Percentiles rank a stretch among this genome's conserved stretches.
Evolutionary conservation across 1,140 invertebrate species (phyloP).

Genomic region (Thaumetopoea pityocampa): DNA sequence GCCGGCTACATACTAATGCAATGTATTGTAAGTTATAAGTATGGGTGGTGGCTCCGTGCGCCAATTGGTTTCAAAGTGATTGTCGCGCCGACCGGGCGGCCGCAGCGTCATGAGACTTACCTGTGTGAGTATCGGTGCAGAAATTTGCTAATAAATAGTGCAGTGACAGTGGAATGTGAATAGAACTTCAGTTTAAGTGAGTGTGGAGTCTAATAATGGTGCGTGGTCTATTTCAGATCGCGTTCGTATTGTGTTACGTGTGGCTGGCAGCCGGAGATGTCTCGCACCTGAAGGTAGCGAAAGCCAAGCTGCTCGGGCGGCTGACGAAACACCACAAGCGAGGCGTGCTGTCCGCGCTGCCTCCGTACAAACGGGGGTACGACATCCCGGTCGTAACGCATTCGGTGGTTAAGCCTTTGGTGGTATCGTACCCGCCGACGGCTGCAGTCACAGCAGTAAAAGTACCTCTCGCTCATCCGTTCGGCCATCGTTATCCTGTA

Average conservation of each 20-base stretch:
- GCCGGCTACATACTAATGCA: conserved; percentile 58
- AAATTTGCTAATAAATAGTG: conserved; percentile 4
- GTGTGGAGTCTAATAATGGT: conserved; percentile 19
- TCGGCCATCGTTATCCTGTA: conserved; percentile 38
- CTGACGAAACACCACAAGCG: conserved; percentile 60
- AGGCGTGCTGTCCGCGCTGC: conserved; percentile 54
- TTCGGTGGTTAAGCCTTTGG: conserved; percentile 65
- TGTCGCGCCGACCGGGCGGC: conserved; percentile 48
- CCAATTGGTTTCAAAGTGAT: conserved; percentile 37
- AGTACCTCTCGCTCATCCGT: conserved; percentile 54
- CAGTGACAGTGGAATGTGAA: conserved; percentile 26
- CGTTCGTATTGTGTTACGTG: conserved; percentile 45
- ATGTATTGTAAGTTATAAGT: conserved; percentile 64
- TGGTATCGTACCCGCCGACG: conserved; percentile 67
- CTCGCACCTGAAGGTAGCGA: conserved; percentile 46
- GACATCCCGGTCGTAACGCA: conserved; percentile 67
- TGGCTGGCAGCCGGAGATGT: conserved; percentile 39
- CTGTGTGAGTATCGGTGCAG: conserved; percentile 46
- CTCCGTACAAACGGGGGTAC: conserved; percentile 66
- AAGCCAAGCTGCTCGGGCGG: conserved; percentile 41
- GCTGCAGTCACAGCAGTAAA: conserved; percentile 63
- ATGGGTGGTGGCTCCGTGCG: conserved; percentile 38
- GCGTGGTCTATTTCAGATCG: conserved; percentile 56
- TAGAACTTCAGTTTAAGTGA: conserved; percentile 14
- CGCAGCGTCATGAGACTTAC: conserved; percentile 44